A percentile compares a stretch with the other conserved stretches of the same genome.
Conservation (phyloP, 2,888 invertebrate genomes). For the Eristalinus sepulchralis region DNA sequence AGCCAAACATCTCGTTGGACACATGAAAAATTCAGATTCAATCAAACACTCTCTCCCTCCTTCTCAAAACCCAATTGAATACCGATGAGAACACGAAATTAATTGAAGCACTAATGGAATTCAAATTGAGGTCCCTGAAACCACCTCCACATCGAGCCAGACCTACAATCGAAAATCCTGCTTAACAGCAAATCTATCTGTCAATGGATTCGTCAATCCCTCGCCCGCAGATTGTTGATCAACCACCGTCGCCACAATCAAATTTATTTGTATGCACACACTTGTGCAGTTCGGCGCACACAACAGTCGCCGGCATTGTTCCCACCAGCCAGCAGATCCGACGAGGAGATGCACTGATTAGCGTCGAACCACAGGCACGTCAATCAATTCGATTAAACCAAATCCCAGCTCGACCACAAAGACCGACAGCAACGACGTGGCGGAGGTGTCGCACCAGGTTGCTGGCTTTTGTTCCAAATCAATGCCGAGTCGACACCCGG, state of each 20-base stretch:
- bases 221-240: slow-evolving; percentile 31
- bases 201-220: slow-evolving; percentile 27
- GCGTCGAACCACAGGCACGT: slow-evolving; percentile 5
- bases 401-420: slow-evolving; percentile 15
- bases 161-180: slow-evolving; percentile 30
- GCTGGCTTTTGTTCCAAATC: neutral
- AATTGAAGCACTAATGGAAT: neutral
- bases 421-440: neutral
- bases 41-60: no score
- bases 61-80: neutral
- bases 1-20: no score
- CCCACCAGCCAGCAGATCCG: neutral
- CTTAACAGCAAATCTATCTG: slow-evolving; percentile 25
- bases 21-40: no score
- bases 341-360: slow-evolving; percentile 7
- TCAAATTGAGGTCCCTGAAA: neutral
- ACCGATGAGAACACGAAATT: neutral
- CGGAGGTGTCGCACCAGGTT: neutral
- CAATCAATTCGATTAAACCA: slow-evolving; percentile 56
- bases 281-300: slow-evolving; percentile 8
- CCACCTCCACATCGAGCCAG: neutral
- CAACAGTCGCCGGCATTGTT: neutral
- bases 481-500: neutral
- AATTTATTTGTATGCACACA: slow-evolving; percentile 12
- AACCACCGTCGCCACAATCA: slow-evolving; percentile 42